A percentile compares a stretch with the other conserved stretches of the same genome.
Evolutionary conservation across 2,888 invertebrate genomes (phyloP).

Genomic region (Galerucella calmariensis): DNA sequence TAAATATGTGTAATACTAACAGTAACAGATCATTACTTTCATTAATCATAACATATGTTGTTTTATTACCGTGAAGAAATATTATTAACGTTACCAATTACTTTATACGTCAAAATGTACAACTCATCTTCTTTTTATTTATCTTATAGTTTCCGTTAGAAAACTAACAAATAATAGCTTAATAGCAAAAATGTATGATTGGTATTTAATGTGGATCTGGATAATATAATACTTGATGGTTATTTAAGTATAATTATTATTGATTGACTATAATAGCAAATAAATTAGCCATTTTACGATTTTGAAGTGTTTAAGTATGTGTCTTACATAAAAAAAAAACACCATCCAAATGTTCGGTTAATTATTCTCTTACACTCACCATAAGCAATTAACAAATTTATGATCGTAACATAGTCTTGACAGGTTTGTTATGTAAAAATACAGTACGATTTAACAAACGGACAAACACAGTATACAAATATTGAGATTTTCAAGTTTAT

Average conservation of each 20-base stretch:
- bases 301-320: not conserved
- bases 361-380: too few relatives aligned
- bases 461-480: too few relatives aligned
- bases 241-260: not conserved
- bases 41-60: constrained; percentile 10
- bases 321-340: too few relatives aligned
- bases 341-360: too few relatives aligned
- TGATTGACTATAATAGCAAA: not conserved
- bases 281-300: not conserved
- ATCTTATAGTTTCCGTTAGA: not conserved
- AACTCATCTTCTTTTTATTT: not conserved
- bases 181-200: not conserved
- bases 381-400: too few relatives aligned
- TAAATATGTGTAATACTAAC: constrained; percentile 9
- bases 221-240: not conserved
- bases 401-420: too few relatives aligned
- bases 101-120: not conserved
- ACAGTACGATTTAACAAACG: too few relatives aligned
- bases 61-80: constrained; percentile 1
- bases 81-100: constrained; percentile 10
- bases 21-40: not conserved
- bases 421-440: too few relatives aligned
- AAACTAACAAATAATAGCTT: not conserved
- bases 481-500: too few relatives aligned
- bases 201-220: not conserved